Conservation (phyloP, 2,113 vertebrate species). For the Pelodiscus sinensis region DNA sequence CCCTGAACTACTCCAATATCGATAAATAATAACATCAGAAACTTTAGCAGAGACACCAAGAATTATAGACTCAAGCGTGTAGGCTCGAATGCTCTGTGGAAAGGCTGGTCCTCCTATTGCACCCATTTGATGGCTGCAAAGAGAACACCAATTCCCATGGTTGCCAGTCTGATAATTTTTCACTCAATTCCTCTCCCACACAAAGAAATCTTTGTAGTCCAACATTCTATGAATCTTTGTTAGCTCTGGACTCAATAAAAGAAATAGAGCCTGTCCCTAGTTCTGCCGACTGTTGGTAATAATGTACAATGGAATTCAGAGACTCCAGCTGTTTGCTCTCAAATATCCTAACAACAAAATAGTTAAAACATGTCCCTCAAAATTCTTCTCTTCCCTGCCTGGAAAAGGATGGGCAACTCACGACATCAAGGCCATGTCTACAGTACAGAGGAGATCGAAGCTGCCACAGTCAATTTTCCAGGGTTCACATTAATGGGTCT, state of each 20-base stretch:
- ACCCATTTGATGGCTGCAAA: background rate
- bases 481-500: no score
- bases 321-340: background rate
- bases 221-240: background rate
- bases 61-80: background rate
- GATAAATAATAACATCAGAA: background rate
- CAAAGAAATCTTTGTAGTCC: background rate
- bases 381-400: background rate
- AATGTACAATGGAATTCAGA: background rate
- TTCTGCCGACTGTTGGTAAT: background rate
- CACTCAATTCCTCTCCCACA: background rate
- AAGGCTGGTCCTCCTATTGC: background rate
- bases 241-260: background rate
- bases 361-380: background rate
- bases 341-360: background rate
- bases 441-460: background rate
- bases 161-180: background rate
- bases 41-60: background rate
- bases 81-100: background rate
- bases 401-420: rapidly evolving
- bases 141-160: background rate
- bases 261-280: background rate
- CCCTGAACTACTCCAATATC: background rate
- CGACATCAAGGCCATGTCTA: background rate
- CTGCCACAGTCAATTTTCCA: no score